Conservation (phyloP, 2,113 vertebrate species). For the Oncorhynchus clarkii region DNA sequence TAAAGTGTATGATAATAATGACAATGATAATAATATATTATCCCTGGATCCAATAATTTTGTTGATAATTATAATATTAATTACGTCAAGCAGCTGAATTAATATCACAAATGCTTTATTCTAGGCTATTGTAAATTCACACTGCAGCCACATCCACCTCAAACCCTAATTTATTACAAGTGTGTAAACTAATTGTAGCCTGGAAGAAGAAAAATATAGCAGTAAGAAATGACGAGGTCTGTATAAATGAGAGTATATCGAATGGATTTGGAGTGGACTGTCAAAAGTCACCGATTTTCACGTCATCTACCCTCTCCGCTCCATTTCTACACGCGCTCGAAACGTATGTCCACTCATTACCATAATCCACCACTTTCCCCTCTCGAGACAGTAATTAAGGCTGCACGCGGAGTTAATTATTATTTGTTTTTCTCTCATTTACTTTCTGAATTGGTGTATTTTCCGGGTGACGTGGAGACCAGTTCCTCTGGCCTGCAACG, state of each 20-base stretch:
- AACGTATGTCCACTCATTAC: conserved; percentile 88
- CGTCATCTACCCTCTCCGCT: conserved; percentile 80
- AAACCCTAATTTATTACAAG: not conserved
- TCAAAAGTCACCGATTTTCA: conserved; percentile 80
- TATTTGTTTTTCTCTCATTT: too few relatives aligned
- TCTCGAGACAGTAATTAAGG: conserved; percentile 94
- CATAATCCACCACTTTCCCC: conserved; percentile 94
- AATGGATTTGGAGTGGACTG: conserved; percentile 80
- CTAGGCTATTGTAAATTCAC: too few relatives aligned
- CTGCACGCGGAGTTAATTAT: conserved; percentile 75
- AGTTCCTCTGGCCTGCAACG: conserved; percentile 45
- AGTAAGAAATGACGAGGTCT: conserved; percentile 14
- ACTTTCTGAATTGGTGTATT: conserved; percentile 48
- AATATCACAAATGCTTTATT: not conserved
- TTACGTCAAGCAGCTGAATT: not conserved
- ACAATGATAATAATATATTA: not conserved
- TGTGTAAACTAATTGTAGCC: not conserved
- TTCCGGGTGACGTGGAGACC: conserved; percentile 56
- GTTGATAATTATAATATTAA: too few relatives aligned
- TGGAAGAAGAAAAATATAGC: not conserved
- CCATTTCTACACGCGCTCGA: conserved; percentile 74
- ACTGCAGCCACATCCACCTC: not conserved
- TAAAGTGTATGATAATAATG: not conserved
- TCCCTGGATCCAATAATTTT: too few relatives aligned
- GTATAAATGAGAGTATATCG: conserved; percentile 66